phyloP scores from a whole-genome alignment of 2,113 vertebrate genomes.

The Synchiropus splendidus region DNA sequence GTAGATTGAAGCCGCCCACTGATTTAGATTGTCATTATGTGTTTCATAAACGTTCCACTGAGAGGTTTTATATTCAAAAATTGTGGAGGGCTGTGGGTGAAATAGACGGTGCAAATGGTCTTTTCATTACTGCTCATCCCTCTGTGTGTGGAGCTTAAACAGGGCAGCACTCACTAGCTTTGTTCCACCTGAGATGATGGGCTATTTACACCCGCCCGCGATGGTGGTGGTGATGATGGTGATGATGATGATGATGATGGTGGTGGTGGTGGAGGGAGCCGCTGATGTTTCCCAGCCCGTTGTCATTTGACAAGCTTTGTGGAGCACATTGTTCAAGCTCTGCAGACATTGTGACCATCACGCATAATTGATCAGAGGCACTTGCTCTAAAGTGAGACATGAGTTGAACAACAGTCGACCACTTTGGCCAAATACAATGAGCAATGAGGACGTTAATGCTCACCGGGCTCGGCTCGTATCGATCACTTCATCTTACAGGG shows the following conservation, averaged over 20 bases:
- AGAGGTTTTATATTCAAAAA: constrained; percentile 56
- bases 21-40: constrained; percentile 67
- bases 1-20: constrained; percentile 64
- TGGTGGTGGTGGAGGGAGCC: constrained; percentile 43
- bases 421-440: constrained; percentile 1
- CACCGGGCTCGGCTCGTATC: no score
- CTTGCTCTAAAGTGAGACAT: constrained; percentile 42
- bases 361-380: constrained; percentile 59
- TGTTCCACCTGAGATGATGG: constrained; percentile 65
- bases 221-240: constrained; percentile 49
- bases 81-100: constrained; percentile 42
- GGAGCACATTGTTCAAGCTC: constrained; percentile 42
- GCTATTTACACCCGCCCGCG: constrained; percentile 56
- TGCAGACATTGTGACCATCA: constrained; percentile 52
- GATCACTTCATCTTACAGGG: no score
- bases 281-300: constrained; percentile 41
- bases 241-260: constrained; percentile 27
- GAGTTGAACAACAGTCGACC: constrained; percentile 27
- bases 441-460: not conserved
- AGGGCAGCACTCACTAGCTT: constrained; percentile 41
- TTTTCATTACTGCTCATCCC: constrained; percentile 56
- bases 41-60: constrained; percentile 67
- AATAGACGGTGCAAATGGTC: constrained; percentile 55
- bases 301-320: constrained; percentile 59
- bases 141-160: constrained; percentile 54